A percentile compares a stretch with the other conserved stretches of the same genome.
These are phyloP conservation scores for Cryptus armator DNA, from an alignment of 2,888 invertebrate species.

Conservation along the genomic window DNA sequence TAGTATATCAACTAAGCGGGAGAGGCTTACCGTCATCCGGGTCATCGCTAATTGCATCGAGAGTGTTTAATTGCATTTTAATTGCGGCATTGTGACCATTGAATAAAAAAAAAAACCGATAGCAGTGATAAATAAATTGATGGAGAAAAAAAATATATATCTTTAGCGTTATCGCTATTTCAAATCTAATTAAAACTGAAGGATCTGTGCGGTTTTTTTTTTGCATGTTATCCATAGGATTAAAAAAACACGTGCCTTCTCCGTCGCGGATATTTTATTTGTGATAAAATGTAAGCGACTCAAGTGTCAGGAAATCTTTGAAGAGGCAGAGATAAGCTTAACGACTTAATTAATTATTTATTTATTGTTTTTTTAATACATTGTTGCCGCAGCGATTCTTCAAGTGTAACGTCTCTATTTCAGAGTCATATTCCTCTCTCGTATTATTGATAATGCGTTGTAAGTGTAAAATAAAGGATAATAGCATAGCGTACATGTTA, in stretches of 20 bases:
- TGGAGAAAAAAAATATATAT: background rate
- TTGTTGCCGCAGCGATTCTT: slow-evolving; percentile 2
- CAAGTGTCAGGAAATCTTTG: slow-evolving; percentile 6
- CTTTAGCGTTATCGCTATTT: background rate
- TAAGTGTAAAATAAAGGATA: slow-evolving; percentile 6
- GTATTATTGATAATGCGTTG: background rate
- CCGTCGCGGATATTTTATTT: background rate
- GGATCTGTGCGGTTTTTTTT: background rate
- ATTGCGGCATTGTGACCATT: slow-evolving; percentile 4
- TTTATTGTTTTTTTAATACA: background rate
- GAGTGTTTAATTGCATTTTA: slow-evolving; percentile 46
- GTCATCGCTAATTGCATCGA: slow-evolving; percentile 61
- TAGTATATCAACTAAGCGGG: slow-evolving; percentile 39
- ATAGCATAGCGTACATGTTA: slow-evolving; percentile 19
- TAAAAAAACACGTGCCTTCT: background rate
- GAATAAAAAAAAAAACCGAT: slow-evolving; percentile 5
- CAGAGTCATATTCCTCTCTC: background rate
- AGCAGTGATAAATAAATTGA: background rate
- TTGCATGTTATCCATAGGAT: background rate
- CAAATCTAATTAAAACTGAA: background rate
- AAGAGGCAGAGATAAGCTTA: slow-evolving; percentile 31
- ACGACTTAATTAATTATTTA: slow-evolving; percentile 22
- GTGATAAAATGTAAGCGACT: background rate
- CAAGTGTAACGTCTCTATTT: slow-evolving; percentile 1
- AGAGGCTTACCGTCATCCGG: slow-evolving; percentile 41